These are phyloP conservation scores for Ceratotherium simum DNA, from an alignment of 2,113 vertebrate genomes.

Conservation along the genomic window DNA sequence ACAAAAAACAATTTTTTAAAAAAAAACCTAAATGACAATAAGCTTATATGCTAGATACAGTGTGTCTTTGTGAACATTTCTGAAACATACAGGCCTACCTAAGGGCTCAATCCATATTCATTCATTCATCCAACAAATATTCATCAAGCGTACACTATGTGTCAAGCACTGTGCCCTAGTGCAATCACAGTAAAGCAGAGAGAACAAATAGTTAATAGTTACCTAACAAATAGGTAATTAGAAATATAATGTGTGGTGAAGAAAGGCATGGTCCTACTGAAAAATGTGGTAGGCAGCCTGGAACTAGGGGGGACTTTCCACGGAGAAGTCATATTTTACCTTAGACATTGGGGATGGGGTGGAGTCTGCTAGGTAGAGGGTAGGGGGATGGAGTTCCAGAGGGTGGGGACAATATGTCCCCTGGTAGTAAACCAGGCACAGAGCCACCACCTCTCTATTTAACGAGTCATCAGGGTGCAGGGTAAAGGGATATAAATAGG, in stretches of 20 bases:
- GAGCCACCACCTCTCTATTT: background rate
- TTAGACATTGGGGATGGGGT: background rate
- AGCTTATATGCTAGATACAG: background rate
- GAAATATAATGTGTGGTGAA: background rate
- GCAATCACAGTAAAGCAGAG: background rate
- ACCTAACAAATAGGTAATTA: background rate
- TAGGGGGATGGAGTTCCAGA: background rate
- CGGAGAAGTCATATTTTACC: background rate
- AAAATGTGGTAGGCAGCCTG: background rate
- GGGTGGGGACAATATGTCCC: background rate
- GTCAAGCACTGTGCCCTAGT: no score
- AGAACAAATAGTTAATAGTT: background rate
- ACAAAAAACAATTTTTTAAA: background rate
- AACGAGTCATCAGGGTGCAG: background rate
- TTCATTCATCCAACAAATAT: background rate
- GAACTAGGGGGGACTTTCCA: background rate
- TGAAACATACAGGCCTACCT: background rate
- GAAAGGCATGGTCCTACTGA: background rate
- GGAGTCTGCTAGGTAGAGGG: background rate
- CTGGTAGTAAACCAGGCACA: background rate
- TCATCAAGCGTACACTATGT: background rate
- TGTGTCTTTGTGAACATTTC: background rate
- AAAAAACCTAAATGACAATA: background rate
- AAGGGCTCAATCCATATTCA: background rate
- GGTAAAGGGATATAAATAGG: background rate